Conservation (phyloP, 2,888 invertebrate species). For the Metacarcinus magister region DNA sequence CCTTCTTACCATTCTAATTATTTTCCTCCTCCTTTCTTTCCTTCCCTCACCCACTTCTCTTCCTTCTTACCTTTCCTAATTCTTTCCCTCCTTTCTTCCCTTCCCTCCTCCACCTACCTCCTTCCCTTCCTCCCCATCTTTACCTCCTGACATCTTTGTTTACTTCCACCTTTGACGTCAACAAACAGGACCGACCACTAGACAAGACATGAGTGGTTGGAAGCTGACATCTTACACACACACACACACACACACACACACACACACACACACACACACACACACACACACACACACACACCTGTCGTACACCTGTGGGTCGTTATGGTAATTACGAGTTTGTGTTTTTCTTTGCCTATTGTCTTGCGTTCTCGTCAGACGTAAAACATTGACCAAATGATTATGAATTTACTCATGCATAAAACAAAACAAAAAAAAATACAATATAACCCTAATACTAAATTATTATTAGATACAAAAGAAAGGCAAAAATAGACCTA, state of each 20-base stretch:
- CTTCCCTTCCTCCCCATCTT: background rate
- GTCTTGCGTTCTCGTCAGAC: background rate
- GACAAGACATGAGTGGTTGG: slow-evolving; percentile 10
- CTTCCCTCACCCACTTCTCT: background rate
- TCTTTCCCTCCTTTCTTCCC: background rate
- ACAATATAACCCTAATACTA: too few species aligned
- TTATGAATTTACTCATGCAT: too few species aligned
- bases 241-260: slow-evolving; percentile 37
- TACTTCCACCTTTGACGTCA: slow-evolving; percentile 23
- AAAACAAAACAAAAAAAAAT: too few species aligned
- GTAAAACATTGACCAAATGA: too few species aligned
- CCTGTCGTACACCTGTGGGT: background rate
- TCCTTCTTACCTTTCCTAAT: background rate
- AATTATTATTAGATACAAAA: too few species aligned
- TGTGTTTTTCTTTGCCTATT: background rate
- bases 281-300: background rate
- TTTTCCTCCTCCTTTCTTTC: background rate
- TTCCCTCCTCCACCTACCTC: background rate
- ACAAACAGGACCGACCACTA: background rate
- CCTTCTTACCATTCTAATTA: background rate
- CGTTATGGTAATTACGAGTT: too few species aligned
- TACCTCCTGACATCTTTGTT: background rate
- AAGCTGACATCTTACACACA: slow-evolving; percentile 5
- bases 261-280: slow-evolving; percentile 38
- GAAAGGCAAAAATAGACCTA: too few species aligned